Base-by-base conservation (phyloP, 2,797 vertebrate genomes). In the Karalla daura region DNA sequence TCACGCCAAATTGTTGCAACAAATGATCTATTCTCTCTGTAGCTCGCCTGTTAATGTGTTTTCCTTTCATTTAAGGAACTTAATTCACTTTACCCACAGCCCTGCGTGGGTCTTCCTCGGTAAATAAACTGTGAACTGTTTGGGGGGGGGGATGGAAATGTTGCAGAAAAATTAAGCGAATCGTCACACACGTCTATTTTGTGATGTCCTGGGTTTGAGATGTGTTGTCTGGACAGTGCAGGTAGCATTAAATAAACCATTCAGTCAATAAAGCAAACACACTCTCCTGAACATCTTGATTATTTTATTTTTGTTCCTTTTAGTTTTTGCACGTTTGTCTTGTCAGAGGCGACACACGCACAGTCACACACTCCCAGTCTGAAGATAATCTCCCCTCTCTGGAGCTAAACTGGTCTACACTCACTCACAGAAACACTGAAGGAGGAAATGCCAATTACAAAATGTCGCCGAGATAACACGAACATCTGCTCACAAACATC, bases 101-200 rank as follows among this genome's bases (percentile, higher is more conserved):
- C 60, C 63, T 52, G 3, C n/a, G n/a, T 58, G 69, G 64, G 56
- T 82, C 28, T 62, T 56, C 15, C 39, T 69, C n/a, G 39, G 33
- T 58, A 62, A 77, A 77, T 45, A 68, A 78, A 64, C 65, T 58
- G 76, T 70, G 40, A 95, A 93, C 92, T 94, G 91, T 95, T 94
- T 93, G 92, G 45, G 94, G 94, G 94, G 58, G 30, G 40, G 73
- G 45, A 47, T 66, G 28, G 61, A 39, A 62, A 10, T 80, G 59
- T 53, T 79, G 50, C 39, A 43, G 45, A 69, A 71, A 65, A 74
- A 80, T 63, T 63, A 50, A 63, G 33, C 30, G 41, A 76, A 55
- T 32, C 30, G 58, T 25, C 46, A 17, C 40, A 53, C 47, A 43
- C 20, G 40, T 17, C 43, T 63, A 50, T 61, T 63, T 58, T 53